These are phyloP conservation scores for Apteryx owenii DNA, from an alignment of 2,113 vertebrate species.

Conservation along the genomic window DNA sequence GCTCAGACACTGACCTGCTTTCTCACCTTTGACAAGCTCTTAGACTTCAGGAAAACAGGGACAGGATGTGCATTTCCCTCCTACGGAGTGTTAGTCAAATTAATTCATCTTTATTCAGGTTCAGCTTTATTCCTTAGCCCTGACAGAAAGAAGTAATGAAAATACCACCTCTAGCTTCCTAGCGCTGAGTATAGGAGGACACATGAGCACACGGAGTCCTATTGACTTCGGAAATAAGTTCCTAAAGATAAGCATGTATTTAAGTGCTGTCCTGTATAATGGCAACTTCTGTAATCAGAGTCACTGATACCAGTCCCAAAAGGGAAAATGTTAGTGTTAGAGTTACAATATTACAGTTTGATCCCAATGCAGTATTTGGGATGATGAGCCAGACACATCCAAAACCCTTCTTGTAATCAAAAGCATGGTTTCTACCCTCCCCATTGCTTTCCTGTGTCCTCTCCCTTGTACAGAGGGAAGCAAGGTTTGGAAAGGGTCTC, in stretches of 20 bases:
- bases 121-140: not conserved
- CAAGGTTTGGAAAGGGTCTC: not conserved
- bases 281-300: not conserved
- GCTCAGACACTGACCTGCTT: accelerated
- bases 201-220: not conserved
- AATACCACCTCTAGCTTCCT: not conserved
- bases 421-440: not conserved
- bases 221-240: accelerated
- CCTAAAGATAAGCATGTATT: accelerated
- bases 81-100: accelerated
- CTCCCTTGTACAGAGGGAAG: too few relatives aligned
- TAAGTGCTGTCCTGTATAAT: accelerated
- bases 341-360: not conserved
- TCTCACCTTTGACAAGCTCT: not conserved
- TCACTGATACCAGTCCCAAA: not conserved
- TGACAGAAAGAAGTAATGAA: accelerated
- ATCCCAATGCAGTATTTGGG: not conserved
- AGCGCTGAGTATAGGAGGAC: not conserved
- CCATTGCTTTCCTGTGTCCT: not conserved
- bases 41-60: not conserved
- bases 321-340: not conserved
- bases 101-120: accelerated
- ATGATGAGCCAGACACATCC: not conserved
- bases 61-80: not conserved
- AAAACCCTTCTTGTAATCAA: not conserved